phyloP scores from a whole-genome alignment of 2,113 vertebrate species.

The Elgaria multicarinata region DNA sequence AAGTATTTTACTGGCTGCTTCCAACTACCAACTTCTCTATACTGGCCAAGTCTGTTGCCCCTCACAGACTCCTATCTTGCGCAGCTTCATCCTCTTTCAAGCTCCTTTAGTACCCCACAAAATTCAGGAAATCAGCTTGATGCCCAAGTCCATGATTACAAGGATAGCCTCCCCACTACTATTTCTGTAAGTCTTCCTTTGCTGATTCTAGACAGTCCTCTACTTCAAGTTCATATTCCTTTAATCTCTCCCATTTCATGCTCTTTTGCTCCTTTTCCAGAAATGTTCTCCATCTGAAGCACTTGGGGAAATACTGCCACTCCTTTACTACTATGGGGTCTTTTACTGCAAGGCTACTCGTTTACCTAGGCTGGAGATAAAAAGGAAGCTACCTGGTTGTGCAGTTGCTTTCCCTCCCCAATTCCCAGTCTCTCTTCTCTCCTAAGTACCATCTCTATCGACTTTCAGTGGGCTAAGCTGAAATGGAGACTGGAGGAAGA shows the following conservation, averaged over 20 bases:
- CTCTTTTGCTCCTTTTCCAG: neutral
- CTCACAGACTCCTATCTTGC: neutral
- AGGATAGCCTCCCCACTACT: neutral
- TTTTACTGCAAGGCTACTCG: no score
- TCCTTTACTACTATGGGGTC: neutral
- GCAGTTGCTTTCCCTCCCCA: neutral
- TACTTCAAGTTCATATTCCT: neutral
- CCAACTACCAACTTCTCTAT: neutral
- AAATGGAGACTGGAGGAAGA: neutral
- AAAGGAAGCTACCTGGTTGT: neutral
- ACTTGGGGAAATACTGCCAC: neutral
- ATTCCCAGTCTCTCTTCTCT: neutral
- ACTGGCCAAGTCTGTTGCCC: neutral
- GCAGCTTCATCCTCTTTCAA: neutral
- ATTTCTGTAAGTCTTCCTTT: neutral
- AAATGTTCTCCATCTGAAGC: neutral
- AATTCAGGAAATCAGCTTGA: conserved; percentile 2
- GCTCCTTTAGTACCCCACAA: neutral
- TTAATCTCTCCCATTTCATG: neutral
- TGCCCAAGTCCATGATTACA: neutral
- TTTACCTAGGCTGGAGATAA: neutral
- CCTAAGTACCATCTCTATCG: neutral
- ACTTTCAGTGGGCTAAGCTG: neutral
- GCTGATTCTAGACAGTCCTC: neutral
- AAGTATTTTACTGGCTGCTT: no score